These are phyloP conservation scores for Dolichallabes microphthalmus DNA, from an alignment of 2,113 vertebrate genomes.

Conservation along the genomic window DNA sequence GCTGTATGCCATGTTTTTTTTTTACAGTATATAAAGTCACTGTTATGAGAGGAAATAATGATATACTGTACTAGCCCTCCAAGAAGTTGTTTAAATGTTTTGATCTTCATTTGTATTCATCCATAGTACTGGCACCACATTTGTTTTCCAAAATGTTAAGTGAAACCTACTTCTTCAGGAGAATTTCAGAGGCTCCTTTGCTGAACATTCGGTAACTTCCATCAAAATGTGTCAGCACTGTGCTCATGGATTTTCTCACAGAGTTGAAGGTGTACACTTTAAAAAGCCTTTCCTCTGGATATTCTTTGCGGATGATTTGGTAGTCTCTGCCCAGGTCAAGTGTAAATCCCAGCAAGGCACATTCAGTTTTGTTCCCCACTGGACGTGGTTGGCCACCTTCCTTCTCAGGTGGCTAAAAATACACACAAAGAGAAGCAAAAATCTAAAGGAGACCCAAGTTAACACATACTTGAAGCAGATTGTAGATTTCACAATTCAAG, in stretches of 20 bases:
- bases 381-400: constrained; percentile 94
- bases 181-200: constrained; percentile 97
- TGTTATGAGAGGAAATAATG: background rate
- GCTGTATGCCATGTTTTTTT: no score
- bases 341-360: constrained; percentile 94
- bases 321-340: constrained; percentile 88
- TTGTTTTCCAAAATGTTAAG: background rate
- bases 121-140: background rate
- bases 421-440: constrained; percentile 10
- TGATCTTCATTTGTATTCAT: background rate
- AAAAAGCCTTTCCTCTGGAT: constrained; percentile 90
- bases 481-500: no score
- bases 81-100: background rate
- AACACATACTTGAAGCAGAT: background rate
- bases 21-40: background rate
- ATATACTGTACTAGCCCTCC: background rate
- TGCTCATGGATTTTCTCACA: constrained; percentile 98
- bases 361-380: constrained; percentile 99
- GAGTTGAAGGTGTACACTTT: constrained; percentile 99
- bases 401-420: constrained; percentile 85
- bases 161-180: constrained; percentile 90
- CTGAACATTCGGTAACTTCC: constrained; percentile 95
- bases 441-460: background rate
- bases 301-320: constrained; percentile 88
- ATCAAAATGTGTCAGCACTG: constrained; percentile 88